Percentiles rank a stretch among this genome's conserved stretches.
Evolutionary conservation across 2,888 invertebrate genomes (phyloP).

Genomic region (Lithosia quadra): DNA sequence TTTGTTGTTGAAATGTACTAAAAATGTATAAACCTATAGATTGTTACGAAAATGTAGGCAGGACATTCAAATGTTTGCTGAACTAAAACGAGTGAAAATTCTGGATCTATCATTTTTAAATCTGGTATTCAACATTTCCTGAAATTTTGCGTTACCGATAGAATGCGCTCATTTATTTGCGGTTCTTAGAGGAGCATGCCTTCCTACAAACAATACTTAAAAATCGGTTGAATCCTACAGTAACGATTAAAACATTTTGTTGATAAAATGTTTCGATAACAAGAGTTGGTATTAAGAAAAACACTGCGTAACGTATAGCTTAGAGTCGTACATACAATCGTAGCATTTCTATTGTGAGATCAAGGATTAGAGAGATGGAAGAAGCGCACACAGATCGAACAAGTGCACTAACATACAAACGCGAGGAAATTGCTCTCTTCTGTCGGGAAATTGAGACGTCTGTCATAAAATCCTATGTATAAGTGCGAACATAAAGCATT

Average conservation of each 20-base stretch:
- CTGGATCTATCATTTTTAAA: not conserved
- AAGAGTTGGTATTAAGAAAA: slow-evolving; percentile 28
- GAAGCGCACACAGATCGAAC: not conserved
- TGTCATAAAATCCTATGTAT: slow-evolving; percentile 69
- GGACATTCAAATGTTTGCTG: not conserved
- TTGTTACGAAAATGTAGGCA: not conserved
- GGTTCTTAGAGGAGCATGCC: not conserved
- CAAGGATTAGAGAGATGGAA: slow-evolving; percentile 27
- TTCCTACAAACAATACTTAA: not conserved
- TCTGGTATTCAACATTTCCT: not conserved
- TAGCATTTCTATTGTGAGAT: slow-evolving; percentile 37
- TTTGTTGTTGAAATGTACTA: not conserved
- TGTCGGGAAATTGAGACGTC: slow-evolving; percentile 78
- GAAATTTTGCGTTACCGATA: not conserved
- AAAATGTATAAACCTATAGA: not conserved
- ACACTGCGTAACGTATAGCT: no score
- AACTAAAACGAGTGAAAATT: not conserved
- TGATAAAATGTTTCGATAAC: slow-evolving; percentile 44
- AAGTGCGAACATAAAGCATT: slow-evolving; percentile 56
- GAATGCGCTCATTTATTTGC: not conserved
- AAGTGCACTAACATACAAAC: slow-evolving; percentile 57
- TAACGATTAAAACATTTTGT: no score
- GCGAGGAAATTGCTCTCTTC: slow-evolving; percentile 78
- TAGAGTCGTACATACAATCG: no score
- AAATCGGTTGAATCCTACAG: slow-evolving; percentile 10